phyloP scores from a whole-genome alignment of 1,140 invertebrate species.

The Caerostris extrusa region DNA sequence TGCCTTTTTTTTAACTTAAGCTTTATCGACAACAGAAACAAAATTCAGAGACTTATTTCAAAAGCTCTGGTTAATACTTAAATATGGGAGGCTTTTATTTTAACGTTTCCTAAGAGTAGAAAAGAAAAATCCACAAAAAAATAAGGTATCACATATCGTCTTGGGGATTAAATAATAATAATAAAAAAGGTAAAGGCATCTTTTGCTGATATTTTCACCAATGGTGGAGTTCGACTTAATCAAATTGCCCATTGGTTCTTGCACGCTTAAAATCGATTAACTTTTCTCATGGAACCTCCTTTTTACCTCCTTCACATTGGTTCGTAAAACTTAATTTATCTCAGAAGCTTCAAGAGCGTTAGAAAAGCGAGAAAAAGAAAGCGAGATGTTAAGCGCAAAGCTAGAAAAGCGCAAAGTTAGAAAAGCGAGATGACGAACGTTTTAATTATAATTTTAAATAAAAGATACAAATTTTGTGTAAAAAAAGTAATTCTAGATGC shows the following conservation, averaged over 20 bases:
- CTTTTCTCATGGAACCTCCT: background rate
- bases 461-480: conserved; percentile 8
- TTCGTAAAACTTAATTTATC: conserved; percentile 1
- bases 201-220: conserved; percentile 1
- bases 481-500: background rate
- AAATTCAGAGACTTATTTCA: background rate
- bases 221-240: background rate
- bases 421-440: background rate
- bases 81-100: background rate
- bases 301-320: background rate
- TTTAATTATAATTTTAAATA: conserved; percentile 9
- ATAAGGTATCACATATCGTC: background rate
- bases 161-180: conserved; percentile 37
- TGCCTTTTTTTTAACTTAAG: background rate
- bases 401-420: background rate
- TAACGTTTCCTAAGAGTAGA: background rate
- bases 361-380: background rate
- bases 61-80: background rate
- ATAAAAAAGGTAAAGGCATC: background rate
- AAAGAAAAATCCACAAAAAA: background rate
- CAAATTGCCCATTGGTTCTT: conserved; percentile 12
- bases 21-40: background rate
- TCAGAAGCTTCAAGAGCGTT: background rate
- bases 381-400: too few relatives aligned
- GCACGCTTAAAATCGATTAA: background rate